These are phyloP conservation scores for Antigone vipio DNA, from an alignment of 2,113 vertebrate species.

Conservation along the genomic window DNA sequence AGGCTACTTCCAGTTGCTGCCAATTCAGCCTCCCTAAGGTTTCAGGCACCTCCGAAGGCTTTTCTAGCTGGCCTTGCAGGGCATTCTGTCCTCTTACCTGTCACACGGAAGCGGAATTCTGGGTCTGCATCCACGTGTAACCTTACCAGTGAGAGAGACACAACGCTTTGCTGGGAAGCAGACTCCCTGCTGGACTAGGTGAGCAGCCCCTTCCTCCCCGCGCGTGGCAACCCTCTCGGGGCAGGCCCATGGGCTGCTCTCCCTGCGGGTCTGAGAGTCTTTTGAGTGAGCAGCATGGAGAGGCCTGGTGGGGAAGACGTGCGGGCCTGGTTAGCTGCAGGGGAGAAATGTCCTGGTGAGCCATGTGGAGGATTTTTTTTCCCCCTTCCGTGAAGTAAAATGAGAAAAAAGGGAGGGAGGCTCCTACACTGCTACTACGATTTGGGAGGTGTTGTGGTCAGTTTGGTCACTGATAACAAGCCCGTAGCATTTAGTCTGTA, in stretches of 20 bases:
- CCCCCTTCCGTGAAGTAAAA: not conserved
- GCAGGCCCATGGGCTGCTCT: rapidly evolving
- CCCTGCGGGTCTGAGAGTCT: rapidly evolving
- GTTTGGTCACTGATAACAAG: too few relatives aligned
- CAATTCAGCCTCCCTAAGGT: not conserved
- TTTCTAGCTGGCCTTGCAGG: not conserved
- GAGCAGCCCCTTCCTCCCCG: not conserved
- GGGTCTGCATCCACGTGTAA: not conserved
- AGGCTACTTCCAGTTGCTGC: not conserved
- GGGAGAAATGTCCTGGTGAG: not conserved
- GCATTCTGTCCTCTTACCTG: not conserved
- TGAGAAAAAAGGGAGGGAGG: not conserved
- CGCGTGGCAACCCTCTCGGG: rapidly evolving
- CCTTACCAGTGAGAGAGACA: rapidly evolving
- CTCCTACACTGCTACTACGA: rapidly evolving
- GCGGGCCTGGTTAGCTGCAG: not conserved
- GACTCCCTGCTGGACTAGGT: rapidly evolving
- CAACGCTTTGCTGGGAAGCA: rapidly evolving
- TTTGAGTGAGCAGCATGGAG: rapidly evolving
- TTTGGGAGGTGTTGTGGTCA: not conserved
- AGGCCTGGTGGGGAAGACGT: rapidly evolving
- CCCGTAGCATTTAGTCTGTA: not conserved
- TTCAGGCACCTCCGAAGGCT: not conserved
- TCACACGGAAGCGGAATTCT: not conserved
- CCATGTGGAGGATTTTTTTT: rapidly evolving